Evolutionary conservation across 2,113 vertebrate genomes (phyloP), one percentile per base, ranked within the genome.

Genomic region (Ophiodon elongatus): DNA sequence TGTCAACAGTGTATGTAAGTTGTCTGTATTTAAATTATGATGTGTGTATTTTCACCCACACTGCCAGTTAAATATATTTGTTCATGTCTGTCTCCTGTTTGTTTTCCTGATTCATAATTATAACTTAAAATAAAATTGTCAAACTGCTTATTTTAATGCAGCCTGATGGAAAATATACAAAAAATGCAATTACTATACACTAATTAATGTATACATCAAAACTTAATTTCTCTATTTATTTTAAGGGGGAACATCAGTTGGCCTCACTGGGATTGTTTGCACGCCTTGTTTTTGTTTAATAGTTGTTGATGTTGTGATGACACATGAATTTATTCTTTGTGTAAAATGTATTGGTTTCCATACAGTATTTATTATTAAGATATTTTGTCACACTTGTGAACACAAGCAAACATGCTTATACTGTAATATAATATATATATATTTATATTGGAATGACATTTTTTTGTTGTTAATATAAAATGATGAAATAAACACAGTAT

Each of bases 381-480:
- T 52, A 52, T 52, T 52, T 23, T 52, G 50, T 8, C 50, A 52
- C 21, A 23, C 50, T 52, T 21, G 43, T 21, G 21, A 23, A 52
- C 50, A n/a, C 21, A 52, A 52, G 21, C 50, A 52, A 45, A 45
- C 4, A 15, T 45, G 43, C 43, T 15, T 17, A 45, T 17, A 45
- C 43, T 15, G 43, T 39, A 39, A 39, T 39, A 19, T 50, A 50
- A 47, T 43, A 19, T 52, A 19, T 52, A 52, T 52, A 19, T 52
- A 52, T 52, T 7, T 21, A n/a, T 52, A 23, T 6, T n/a, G n/a
- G n/a, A n/a, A 8, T n/a, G 9, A 52, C 50, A 8, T 0, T 21
- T 52, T 52, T 52, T 45, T 45, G 4, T 45, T 45, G 11, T 17
- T 15, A 45, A 45, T 45, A 45, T 15, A 11, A 13, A 33, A 95